phyloP scores from a whole-genome alignment of 92 coral and sea anemone species.

The Siderastrea siderea region DNA sequence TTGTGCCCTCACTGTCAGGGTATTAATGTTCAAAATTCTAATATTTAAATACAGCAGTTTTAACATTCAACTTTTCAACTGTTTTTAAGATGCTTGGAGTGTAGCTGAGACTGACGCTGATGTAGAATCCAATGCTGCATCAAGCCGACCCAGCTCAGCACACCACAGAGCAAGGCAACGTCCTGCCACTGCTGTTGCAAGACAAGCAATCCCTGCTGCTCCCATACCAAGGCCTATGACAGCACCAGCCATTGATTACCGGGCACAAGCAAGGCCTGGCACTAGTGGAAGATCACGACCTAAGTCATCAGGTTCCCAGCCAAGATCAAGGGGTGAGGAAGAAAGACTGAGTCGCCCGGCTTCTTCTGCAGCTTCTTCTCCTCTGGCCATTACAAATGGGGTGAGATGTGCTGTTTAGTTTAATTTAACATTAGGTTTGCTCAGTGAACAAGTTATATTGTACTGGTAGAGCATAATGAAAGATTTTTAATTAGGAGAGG shows the following conservation, averaged over 20 bases:
- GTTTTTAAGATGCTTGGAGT: constrained; percentile 88
- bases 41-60: background rate
- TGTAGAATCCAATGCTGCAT: constrained; percentile 91
- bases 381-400: constrained; percentile 85
- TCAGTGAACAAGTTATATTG: too few relatives aligned
- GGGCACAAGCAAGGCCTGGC: constrained; percentile 31
- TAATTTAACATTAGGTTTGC: background rate
- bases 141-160: constrained; percentile 92
- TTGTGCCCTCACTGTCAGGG: too few relatives aligned
- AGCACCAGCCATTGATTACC: constrained; percentile 65
- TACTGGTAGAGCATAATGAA: too few relatives aligned
- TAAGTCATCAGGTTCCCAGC: constrained; percentile 48
- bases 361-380: constrained; percentile 28
- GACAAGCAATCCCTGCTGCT: constrained; percentile 17
- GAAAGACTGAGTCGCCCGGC: constrained; percentile 31
- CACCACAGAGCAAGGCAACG: constrained; percentile 75
- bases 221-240: constrained; percentile 78
- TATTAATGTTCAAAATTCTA: too few relatives aligned
- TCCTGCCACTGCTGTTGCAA: constrained; percentile 81
- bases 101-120: constrained; percentile 84
- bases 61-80: background rate
- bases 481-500: too few relatives aligned
- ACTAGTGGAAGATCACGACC: constrained; percentile 54
- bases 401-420: constrained; percentile 40
- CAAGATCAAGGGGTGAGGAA: constrained; percentile 42